phyloP scores from a whole-genome alignment of 2,888 invertebrate genomes.

The Iphiclides podalirius region DNA sequence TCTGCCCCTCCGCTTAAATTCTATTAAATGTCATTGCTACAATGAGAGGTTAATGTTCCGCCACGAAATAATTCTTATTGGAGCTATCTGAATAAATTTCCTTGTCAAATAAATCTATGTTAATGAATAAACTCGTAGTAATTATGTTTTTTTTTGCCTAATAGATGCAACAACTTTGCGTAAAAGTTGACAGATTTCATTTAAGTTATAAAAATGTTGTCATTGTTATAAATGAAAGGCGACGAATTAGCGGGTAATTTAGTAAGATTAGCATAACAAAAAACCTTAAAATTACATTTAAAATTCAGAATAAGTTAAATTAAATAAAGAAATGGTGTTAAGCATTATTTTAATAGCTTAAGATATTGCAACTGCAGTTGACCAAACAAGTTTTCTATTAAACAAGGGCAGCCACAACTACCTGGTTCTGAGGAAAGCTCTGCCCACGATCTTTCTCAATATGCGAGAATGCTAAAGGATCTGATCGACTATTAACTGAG shows the following conservation, averaged over 20 bases:
- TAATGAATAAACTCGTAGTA: no score
- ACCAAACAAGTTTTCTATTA: slow-evolving; percentile 41
- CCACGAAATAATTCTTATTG: no score
- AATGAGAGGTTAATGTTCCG: no score
- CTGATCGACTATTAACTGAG: not conserved
- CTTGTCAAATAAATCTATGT: no score
- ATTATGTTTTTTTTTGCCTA: no score
- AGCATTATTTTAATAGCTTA: slow-evolving; percentile 34
- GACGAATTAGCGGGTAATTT: not conserved
- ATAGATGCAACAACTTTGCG: no score
- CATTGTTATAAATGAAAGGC: not conserved
- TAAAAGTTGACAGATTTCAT: no score
- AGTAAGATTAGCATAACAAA: not conserved
- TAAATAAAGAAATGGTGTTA: slow-evolving; percentile 17
- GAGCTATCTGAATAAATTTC: no score
- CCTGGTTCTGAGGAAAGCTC: slow-evolving; percentile 13
- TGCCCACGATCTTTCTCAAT: slow-evolving; percentile 16
- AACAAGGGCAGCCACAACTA: slow-evolving; percentile 40
- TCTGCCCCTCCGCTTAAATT: no score
- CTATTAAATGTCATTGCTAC: no score
- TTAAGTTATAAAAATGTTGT: no score
- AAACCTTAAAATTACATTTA: not conserved
- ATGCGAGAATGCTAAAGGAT: slow-evolving; percentile 3
- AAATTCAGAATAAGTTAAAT: slow-evolving; percentile 16
- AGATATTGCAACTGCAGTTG: slow-evolving; percentile 36